Conservation (phyloP, 2,888 invertebrate species). For the Tipula lateralis region DNA sequence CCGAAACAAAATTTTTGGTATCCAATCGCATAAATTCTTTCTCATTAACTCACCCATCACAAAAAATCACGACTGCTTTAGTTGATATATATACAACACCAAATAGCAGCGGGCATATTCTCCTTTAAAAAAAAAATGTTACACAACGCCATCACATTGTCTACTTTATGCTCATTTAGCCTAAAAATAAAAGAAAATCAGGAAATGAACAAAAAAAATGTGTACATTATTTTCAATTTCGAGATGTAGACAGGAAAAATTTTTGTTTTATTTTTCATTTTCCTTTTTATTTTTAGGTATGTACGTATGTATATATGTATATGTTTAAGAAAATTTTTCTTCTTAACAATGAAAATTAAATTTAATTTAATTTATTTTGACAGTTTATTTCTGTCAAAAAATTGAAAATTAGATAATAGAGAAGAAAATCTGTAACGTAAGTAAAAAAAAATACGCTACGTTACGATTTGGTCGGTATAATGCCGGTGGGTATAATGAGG, state of each 20-base stretch:
- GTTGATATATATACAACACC: neutral
- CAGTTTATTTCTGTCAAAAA: constrained; percentile 24
- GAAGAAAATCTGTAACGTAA: neutral
- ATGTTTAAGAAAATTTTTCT: neutral
- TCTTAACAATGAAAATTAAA: constrained; percentile 19
- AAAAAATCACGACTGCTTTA: neutral
- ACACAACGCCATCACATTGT: neutral
- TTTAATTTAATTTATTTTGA: constrained; percentile 5
- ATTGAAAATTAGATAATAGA: constrained; percentile 9
- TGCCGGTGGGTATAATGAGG: neutral
- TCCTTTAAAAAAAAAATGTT: neutral
- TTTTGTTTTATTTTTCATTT: neutral
- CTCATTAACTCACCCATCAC: neutral
- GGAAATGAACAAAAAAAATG: neutral
- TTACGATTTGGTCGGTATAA: neutral
- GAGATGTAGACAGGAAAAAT: neutral
- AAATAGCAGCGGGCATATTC: neutral
- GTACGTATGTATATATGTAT: neutral
- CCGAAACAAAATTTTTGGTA: neutral
- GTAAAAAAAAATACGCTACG: neutral
- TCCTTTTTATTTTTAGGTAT: no score
- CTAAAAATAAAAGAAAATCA: neutral
- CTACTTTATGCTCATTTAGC: neutral
- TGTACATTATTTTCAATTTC: constrained; percentile 6
- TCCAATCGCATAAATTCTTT: constrained; percentile 1